Conservation (phyloP, 2,113 vertebrate species). For the Cyanistes caeruleus region DNA sequence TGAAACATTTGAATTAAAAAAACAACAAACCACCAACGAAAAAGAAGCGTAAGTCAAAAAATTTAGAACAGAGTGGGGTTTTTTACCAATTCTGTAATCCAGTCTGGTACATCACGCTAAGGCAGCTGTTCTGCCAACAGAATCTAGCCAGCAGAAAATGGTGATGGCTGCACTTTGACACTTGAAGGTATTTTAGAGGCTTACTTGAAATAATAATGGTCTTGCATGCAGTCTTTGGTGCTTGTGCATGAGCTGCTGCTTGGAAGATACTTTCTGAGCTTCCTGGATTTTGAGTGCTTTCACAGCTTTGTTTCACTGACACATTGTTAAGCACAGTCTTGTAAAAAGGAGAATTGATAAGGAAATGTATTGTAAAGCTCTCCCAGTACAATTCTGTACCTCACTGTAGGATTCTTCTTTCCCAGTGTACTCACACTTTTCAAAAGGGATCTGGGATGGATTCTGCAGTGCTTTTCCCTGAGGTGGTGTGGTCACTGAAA, state of each 20-base stretch:
- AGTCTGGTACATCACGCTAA: not conserved
- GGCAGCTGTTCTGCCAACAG: not conserved
- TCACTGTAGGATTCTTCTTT: not conserved
- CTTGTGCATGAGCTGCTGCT: conserved; percentile 18
- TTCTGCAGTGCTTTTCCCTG: not conserved
- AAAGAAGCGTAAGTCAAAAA: not conserved
- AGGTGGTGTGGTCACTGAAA: not conserved
- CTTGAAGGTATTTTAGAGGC: not conserved
- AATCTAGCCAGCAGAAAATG: not conserved
- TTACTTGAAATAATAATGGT: not conserved
- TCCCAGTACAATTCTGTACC: not conserved
- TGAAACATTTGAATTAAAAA: not conserved
- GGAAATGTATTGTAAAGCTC: conserved; percentile 2
- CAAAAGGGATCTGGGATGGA: not conserved
- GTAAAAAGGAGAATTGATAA: conserved; percentile 5
- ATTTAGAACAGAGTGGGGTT: not conserved
- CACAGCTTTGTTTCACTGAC: not conserved
- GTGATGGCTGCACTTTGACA: conserved; percentile 7
- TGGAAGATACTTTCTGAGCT: not conserved
- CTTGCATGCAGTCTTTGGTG: not conserved
- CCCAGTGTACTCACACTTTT: not conserved
- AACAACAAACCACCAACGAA: no score
- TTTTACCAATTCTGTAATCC: not conserved
- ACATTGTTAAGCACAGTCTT: not conserved
- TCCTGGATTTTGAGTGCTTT: not conserved